These are phyloP conservation scores for Trichogramma evanescens DNA, from an alignment of 2,888 invertebrate species.

Conservation along the genomic window DNA sequence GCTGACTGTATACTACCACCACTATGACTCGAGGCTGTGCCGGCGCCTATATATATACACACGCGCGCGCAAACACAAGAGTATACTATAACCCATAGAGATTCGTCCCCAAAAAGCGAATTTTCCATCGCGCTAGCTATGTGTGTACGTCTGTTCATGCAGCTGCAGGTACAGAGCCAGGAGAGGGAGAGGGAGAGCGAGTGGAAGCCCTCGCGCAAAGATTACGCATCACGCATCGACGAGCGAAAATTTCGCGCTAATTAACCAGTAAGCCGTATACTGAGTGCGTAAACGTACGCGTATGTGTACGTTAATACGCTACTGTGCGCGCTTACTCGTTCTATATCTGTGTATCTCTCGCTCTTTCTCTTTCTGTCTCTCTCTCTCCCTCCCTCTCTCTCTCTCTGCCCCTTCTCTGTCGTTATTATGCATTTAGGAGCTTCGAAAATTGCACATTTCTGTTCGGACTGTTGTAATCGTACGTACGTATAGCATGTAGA, in stretches of 20 bases:
- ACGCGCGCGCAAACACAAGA: too few species aligned
- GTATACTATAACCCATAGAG: not conserved
- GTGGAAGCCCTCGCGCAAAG: not conserved
- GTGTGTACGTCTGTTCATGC: too few species aligned
- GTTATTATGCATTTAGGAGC: conserved; percentile 21
- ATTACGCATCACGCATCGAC: too few species aligned
- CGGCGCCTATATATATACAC: not conserved
- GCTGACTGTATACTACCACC: too few species aligned
- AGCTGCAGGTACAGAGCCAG: too few species aligned
- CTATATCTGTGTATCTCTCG: not conserved
- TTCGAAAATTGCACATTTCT: conserved; percentile 33
- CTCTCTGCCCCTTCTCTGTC: not conserved
- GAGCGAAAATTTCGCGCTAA: conserved; percentile 9
- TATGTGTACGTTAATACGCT: too few species aligned
- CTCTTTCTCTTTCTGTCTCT: not conserved
- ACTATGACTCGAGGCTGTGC: too few species aligned
- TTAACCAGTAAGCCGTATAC: conserved; percentile 11
- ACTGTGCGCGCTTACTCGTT: too few species aligned
- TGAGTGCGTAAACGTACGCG: too few species aligned
- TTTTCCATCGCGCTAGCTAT: not conserved
- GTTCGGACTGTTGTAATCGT: conserved; percentile 29
- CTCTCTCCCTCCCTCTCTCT: not conserved
- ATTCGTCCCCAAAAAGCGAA: not conserved
- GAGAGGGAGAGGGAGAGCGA: too few species aligned
- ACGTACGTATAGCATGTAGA: too few species aligned